A percentile compares a stretch with the other conserved stretches of the same genome.
Evolutionary conservation across 1,140 invertebrate genomes (phyloP).

Genomic region (Uloborus diversus): DNA sequence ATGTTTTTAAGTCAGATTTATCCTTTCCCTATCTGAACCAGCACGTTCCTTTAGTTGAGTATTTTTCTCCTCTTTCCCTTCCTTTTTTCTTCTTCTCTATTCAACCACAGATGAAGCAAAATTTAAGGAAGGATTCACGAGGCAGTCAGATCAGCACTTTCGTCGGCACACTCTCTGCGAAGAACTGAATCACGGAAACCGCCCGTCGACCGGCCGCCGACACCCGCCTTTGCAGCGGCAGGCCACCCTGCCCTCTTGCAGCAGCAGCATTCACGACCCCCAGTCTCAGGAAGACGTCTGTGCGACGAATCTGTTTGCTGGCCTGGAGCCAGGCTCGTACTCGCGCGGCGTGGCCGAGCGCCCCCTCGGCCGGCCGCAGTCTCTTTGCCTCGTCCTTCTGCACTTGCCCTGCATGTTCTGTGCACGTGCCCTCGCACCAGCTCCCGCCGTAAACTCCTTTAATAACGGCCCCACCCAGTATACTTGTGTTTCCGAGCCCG

Average conservation of each 20-base stretch:
- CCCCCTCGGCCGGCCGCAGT: conserved; percentile 29
- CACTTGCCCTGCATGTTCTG: conserved; percentile 54
- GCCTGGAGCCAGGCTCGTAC: conserved; percentile 38
- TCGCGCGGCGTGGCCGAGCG: conserved; percentile 22
- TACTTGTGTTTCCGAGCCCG: conserved; percentile 47
- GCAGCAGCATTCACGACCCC: conserved; percentile 4
- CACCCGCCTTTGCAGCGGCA: conserved; percentile 40
- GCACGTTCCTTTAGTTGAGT: background rate
- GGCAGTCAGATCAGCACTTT: background rate
- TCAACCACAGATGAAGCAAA: conserved; percentile 40
- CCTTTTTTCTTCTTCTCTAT: conserved; percentile 14
- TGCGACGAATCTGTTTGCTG: conserved; percentile 26
- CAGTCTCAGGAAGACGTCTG: conserved; percentile 8
- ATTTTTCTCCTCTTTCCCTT: conserved; percentile 10
- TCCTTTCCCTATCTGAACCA: too few relatives aligned
- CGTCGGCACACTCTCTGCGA: background rate
- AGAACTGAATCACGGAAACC: background rate
- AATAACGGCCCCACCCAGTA: conserved; percentile 24
- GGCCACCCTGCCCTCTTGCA: conserved; percentile 36
- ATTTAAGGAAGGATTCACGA: conserved; percentile 16
- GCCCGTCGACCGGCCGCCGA: background rate
- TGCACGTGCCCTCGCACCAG: conserved; percentile 49
- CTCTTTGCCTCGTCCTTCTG: conserved; percentile 50
- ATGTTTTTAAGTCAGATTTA: too few relatives aligned
- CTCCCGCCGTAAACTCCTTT: conserved; percentile 33